phyloP scores from a whole-genome alignment of 2,113 vertebrate genomes.

The Crocuta crocuta region DNA sequence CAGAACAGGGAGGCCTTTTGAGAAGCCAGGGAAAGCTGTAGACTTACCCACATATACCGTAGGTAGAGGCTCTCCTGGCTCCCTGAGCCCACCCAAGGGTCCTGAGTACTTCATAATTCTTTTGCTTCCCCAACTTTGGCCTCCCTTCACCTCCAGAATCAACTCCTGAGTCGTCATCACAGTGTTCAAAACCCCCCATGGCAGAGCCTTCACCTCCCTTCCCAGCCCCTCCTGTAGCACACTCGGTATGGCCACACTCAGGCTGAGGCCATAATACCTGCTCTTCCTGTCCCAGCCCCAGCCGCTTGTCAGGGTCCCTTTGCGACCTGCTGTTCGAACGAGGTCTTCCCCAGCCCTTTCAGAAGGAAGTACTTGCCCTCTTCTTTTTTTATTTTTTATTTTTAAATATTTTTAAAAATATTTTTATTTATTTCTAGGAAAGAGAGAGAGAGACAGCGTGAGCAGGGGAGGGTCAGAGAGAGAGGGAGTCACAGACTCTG shows the following conservation, averaged over 20 bases:
- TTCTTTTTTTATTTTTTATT: not conserved
- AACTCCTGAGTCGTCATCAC: not conserved
- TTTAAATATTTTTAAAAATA: too few relatives aligned
- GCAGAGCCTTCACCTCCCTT: rapidly evolving
- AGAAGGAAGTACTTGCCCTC: not conserved
- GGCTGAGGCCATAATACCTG: not conserved
- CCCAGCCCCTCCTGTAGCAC: not conserved
- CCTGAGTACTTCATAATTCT: not conserved
- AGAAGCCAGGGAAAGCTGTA: not conserved
- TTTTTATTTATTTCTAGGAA: too few relatives aligned
- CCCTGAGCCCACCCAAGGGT: not conserved
- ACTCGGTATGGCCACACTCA: not conserved
- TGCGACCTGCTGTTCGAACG: not conserved
- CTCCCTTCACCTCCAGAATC: not conserved
- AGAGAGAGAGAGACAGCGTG: too few relatives aligned
- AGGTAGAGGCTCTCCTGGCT: not conserved
- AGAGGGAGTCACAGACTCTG: too few relatives aligned
- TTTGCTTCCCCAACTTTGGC: not conserved
- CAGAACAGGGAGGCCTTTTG: not conserved
- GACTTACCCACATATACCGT: not conserved
- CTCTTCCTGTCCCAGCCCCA: not conserved
- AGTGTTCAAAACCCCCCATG: not conserved
- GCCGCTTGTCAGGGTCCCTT: not conserved
- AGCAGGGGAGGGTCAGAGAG: too few relatives aligned
- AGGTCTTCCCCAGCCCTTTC: not conserved